A percentile compares a stretch with the other conserved stretches of the same genome.
Evolutionary conservation across 2,113 vertebrate genomes (phyloP).

Genomic region (Atherinomorus stipes): DNA sequence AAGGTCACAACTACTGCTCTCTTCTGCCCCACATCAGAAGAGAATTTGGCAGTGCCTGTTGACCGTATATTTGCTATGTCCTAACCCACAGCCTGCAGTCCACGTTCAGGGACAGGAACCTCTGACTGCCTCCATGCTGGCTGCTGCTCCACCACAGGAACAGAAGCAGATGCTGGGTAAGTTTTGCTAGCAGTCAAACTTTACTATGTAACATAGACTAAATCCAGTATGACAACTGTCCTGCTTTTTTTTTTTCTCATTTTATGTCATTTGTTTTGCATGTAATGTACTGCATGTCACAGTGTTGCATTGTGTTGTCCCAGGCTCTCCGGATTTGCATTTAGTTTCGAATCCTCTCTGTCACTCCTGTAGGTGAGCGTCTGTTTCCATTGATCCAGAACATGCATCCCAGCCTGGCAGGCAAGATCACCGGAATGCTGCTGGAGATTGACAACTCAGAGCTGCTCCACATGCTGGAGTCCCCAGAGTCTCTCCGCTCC

Average conservation of each 20-base stretch:
- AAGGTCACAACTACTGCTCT: too few species aligned
- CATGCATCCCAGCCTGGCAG: conserved; percentile 96
- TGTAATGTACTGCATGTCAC: not conserved
- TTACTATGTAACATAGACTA: not conserved
- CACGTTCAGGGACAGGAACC: conserved; percentile 98
- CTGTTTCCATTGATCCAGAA: conserved; percentile 97
- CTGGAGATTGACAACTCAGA: conserved; percentile 99
- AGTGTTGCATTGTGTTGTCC: not conserved
- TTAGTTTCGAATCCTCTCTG: not conserved
- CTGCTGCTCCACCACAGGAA: conserved; percentile 95
- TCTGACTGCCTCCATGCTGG: conserved; percentile 97
- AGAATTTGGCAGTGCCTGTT: not conserved
- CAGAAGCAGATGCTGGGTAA: conserved; percentile 99
- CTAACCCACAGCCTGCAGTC: conserved; percentile 88
- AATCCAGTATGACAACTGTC: not conserved
- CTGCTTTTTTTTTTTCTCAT: too few species aligned
- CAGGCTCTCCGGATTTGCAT: too few species aligned
- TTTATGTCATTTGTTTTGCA: not conserved
- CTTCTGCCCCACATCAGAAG: not conserved
- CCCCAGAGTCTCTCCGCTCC: conserved; percentile 96
- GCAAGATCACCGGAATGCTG: conserved; percentile 98
- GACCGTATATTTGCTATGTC: not conserved
- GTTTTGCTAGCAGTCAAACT: conserved; percentile 46
- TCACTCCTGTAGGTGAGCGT: conserved; percentile 87
- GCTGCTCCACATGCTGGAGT: conserved; percentile 98